A percentile compares a stretch with the other conserved stretches of the same genome.
These are phyloP conservation scores for Latheticus oryzae DNA, from an alignment of 2,888 invertebrate genomes.

Conservation along the genomic window DNA sequence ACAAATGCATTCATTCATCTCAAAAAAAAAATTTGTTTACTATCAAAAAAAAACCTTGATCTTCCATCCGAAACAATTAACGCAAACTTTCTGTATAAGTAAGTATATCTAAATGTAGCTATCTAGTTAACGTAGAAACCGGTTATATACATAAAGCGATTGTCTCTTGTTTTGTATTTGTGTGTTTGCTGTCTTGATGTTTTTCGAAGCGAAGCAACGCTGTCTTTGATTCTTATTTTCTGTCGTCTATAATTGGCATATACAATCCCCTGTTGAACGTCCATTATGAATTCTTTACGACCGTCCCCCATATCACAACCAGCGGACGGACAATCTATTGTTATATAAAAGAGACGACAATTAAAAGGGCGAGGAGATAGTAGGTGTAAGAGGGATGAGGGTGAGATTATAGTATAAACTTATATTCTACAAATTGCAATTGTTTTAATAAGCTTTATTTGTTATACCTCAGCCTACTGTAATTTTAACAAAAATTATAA, in stretches of 20 bases:
- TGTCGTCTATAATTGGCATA: constrained; percentile 2
- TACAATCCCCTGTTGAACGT: constrained; percentile 50
- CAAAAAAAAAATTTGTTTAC: constrained; percentile 22
- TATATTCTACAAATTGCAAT: no score
- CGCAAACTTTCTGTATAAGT: constrained; percentile 1
- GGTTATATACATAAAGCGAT: constrained; percentile 5
- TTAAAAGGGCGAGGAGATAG: constrained; percentile 10
- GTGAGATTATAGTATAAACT: no score
- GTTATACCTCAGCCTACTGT: no score
- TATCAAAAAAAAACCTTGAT: constrained; percentile 17
- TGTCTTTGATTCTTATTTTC: constrained; percentile 20
- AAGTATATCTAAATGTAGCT: not conserved
- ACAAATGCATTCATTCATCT: no score
- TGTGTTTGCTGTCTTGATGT: constrained; percentile 7
- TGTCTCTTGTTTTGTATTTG: constrained; percentile 4
- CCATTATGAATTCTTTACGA: constrained; percentile 64
- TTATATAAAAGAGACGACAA: constrained; percentile 6
- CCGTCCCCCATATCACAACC: constrained; percentile 58
- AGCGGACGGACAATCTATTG: constrained; percentile 16
- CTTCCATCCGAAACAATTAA: constrained; percentile 9
- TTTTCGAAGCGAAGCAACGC: constrained; percentile 4
- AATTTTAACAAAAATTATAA: no score
- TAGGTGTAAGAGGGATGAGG: constrained; percentile 5
- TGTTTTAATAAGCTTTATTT: no score
- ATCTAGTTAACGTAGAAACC: constrained; percentile 2